Evolutionary conservation across 2,797 vertebrate species (phyloP).

Genomic region (Catostomus latipinnis): DNA sequence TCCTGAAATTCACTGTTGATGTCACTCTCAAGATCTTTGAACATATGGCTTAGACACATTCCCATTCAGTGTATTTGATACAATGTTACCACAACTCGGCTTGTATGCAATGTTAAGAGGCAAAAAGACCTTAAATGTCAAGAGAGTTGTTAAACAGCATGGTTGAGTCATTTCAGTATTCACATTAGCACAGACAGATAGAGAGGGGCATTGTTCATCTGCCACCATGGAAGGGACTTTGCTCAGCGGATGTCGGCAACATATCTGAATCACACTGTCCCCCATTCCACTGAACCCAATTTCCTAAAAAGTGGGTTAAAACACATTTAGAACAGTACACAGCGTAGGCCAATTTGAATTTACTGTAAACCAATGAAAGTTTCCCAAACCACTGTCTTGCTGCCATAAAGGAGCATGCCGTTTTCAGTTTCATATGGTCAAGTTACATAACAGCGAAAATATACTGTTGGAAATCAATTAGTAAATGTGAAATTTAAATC

Average conservation of each 20-base stretch:
- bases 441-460: too few relatives aligned
- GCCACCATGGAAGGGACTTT: constrained; percentile 45
- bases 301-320: background rate
- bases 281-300: background rate
- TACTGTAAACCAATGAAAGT: background rate
- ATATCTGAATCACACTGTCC: constrained; percentile 23
- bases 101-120: background rate
- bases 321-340: background rate
- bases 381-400: too few relatives aligned
- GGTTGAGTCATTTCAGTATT: constrained; percentile 36
- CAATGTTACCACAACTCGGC: constrained; percentile 25
- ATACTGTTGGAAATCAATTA: too few relatives aligned
- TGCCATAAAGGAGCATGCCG: too few relatives aligned
- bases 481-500: too few relatives aligned
- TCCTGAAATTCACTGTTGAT: too few relatives aligned
- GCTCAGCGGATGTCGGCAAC: constrained; percentile 33
- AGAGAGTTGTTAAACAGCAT: constrained; percentile 20
- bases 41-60: background rate
- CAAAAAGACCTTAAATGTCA: constrained; percentile 38
- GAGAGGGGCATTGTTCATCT: constrained; percentile 28
- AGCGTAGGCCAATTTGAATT: background rate
- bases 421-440: too few relatives aligned
- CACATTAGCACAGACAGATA: constrained; percentile 11
- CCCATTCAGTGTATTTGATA: background rate
- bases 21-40: constrained; percentile 7